A percentile compares a stretch with the other conserved stretches of the same genome.
Conservation (phyloP, 2,797 vertebrate genomes). For the Chloroceryle amazona region DNA sequence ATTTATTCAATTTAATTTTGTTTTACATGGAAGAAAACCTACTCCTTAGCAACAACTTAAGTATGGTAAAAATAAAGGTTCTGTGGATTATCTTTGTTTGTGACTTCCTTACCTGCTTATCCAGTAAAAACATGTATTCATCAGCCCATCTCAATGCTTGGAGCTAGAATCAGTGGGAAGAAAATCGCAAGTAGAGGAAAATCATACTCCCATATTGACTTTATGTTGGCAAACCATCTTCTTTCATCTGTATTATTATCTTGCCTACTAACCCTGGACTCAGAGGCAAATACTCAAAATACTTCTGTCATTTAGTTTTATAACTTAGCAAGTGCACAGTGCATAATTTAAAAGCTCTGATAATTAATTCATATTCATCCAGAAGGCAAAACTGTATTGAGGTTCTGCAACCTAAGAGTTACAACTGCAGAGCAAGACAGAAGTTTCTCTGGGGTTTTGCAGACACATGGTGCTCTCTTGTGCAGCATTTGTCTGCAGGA, state of each 20-base stretch:
- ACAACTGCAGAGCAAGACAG: neutral
- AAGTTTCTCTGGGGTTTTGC: neutral
- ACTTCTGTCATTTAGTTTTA: neutral
- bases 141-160: conserved; percentile 11
- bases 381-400: neutral
- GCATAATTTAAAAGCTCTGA: neutral
- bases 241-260: neutral
- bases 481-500: neutral
- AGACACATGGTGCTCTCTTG: fast-evolving
- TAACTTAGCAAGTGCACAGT: neutral
- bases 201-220: neutral
- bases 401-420: neutral
- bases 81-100: neutral
- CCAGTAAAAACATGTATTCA: conserved; percentile 62
- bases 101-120: conserved; percentile 18
- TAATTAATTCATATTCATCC: neutral
- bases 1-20: conserved; percentile 26
- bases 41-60: conserved; percentile 27
- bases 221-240: neutral
- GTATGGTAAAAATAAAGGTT: conserved; percentile 31
- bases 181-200: conserved; percentile 38
- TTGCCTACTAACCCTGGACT: neutral
- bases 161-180: conserved; percentile 4
- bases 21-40: conserved; percentile 53
- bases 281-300: neutral